These are phyloP conservation scores for Sebastes diaconus DNA, from an alignment of 2,797 vertebrate genomes.

Conservation along the genomic window DNA sequence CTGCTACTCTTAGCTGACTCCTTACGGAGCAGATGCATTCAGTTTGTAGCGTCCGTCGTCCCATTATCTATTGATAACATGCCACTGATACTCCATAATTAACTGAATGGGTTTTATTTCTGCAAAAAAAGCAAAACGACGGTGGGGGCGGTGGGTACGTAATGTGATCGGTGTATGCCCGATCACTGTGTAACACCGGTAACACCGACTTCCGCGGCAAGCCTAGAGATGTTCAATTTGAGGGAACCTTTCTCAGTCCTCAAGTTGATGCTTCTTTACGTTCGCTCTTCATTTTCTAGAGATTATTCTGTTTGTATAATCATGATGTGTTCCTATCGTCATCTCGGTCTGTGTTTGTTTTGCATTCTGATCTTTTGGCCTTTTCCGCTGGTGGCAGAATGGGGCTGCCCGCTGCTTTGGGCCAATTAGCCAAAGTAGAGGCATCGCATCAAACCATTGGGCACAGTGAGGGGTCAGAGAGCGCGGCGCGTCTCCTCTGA, in stretches of 20 bases:
- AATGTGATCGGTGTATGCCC: too few species aligned
- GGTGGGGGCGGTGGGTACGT: too few species aligned
- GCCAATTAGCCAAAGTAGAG: conserved; percentile 73
- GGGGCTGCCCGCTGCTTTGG: conserved; percentile 54
- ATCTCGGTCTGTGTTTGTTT: conserved; percentile 24
- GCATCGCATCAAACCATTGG: conserved; percentile 60
- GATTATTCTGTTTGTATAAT: background rate
- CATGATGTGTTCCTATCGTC: background rate
- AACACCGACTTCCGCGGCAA: too few species aligned
- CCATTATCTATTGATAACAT: too few species aligned
- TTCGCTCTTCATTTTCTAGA: background rate
- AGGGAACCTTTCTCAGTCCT: background rate
- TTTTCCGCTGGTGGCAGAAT: conserved; percentile 42
- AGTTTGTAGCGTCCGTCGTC: too few species aligned
- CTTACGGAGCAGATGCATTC: too few species aligned
- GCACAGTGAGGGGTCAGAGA: conserved; percentile 76
- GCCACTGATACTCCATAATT: too few species aligned
- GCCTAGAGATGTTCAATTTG: background rate
- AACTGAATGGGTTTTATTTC: too few species aligned
- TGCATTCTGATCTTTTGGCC: conserved; percentile 39
- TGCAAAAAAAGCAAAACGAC: too few species aligned
- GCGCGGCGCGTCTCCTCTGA: conserved; percentile 57
- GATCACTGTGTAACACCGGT: too few species aligned
- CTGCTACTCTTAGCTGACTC: too few species aligned
- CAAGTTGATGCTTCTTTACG: background rate